These are phyloP conservation scores for Trididemnum miniatum DNA, from an alignment of 23 tunicate genomes.

Conservation along the genomic window DNA sequence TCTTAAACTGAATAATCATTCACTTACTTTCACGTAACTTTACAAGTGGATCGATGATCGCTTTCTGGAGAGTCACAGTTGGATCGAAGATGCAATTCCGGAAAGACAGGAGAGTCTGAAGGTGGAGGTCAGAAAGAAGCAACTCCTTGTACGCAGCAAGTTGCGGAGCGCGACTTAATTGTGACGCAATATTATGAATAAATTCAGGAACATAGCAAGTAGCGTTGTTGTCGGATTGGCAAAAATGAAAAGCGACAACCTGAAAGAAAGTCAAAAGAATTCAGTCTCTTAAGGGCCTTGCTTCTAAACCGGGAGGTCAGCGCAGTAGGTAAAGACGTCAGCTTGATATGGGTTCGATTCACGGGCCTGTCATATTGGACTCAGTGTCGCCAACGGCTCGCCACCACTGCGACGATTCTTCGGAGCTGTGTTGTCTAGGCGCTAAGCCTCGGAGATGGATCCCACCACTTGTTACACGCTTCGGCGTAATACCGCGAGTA, in stretches of 20 bases:
- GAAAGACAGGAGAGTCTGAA: conserved; percentile 73
- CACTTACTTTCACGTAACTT: conserved; percentile 53
- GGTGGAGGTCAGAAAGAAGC: conserved; percentile 41
- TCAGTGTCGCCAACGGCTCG: too few species aligned
- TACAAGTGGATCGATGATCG: conserved; percentile 77
- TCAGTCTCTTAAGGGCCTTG: too few species aligned
- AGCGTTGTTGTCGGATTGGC: conserved; percentile 83
- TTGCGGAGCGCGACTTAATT: conserved; percentile 80
- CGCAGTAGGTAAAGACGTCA: too few species aligned
- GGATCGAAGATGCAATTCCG: conserved; percentile 88
- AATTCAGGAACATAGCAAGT: conserved; percentile 99
- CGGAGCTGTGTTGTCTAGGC: too few species aligned
- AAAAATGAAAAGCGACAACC: conserved; percentile 95
- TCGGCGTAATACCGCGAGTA: neutral
- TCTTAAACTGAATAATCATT: too few species aligned
- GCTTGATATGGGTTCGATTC: too few species aligned
- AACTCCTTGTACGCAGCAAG: conserved; percentile 84
- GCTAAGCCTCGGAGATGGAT: neutral
- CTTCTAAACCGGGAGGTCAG: too few species aligned
- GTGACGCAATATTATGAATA: conserved; percentile 80
- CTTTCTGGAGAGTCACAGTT: conserved; percentile 49
- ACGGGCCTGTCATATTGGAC: too few species aligned
- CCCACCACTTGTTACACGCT: neutral
- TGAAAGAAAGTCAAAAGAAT: neutral
- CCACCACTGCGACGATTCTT: too few species aligned